A percentile compares a stretch with the other conserved stretches of the same genome.
Conservation (phyloP, 2,113 vertebrate genomes). For the Leucopternis melanops region DNA sequence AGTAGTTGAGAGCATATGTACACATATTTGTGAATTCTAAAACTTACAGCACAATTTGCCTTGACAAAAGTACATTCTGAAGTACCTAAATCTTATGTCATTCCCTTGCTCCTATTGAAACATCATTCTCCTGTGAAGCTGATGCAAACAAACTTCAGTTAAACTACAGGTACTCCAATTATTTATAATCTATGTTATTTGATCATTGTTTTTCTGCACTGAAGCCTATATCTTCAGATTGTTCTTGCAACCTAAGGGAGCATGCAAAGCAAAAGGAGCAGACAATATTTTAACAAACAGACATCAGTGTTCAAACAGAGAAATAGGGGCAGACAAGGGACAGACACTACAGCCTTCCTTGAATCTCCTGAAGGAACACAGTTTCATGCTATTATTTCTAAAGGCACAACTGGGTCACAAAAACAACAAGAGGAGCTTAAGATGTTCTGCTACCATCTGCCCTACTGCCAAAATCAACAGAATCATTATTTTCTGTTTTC, state of each 20-base stretch:
- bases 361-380: not conserved
- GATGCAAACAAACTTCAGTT: not conserved
- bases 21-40: not conserved
- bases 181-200: not conserved
- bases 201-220: not conserved
- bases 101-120: not conserved
- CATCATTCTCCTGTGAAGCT: not conserved
- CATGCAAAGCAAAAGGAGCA: not conserved
- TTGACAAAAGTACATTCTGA: not conserved
- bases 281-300: not conserved
- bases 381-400: not conserved
- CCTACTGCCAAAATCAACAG: not conserved
- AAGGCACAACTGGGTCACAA: not conserved
- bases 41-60: not conserved
- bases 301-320: not conserved
- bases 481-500: not conserved
- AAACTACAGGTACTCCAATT: not conserved
- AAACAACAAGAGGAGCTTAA: not conserved
- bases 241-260: not conserved
- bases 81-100: not conserved
- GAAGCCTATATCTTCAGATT: not conserved
- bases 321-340: not conserved
- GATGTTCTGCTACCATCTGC: not conserved
- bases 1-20: not conserved
- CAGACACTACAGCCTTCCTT: not conserved